Evolutionary conservation across 1,140 invertebrate species (phyloP), one percentile per base, ranked within the genome.

Genomic region (Sesamia nonagrioides): DNA sequence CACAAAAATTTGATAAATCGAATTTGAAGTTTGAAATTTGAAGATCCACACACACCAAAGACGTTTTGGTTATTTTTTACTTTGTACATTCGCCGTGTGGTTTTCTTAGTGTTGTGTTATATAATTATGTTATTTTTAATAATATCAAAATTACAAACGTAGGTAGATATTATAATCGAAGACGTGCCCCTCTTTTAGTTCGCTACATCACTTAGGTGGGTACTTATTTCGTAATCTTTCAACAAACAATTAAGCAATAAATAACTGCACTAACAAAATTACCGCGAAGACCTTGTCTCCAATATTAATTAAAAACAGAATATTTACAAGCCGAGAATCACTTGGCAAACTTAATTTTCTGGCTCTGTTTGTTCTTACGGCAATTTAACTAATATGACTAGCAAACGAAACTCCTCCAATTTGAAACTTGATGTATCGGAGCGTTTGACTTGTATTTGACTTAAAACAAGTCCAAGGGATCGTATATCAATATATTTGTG

Each of bases 281-380:
- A 9, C 42, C 9, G 42, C 18, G 13, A 13, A n/a, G 18, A 66
- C 40, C 37, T 66, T 21, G 61, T 45, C 40, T 66, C 58, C 35
- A 33, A 61, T 37, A 61, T 66, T 66, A 66, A 66, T 66, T 66
- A 45, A 66, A 37, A 45, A 45, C 61, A 42, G 61, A 45, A 66
- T 66, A 45, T 66, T 66, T 66, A 66, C 61, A 66, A 66, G 45
- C 61, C n/a, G 37, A 18, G 40, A 66, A 45, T 61, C 58, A 61
- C 61, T 66, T 45, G 45, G 61, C 17, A 21, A 66, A 66, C 61
- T 66, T 40, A 45, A 66, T 66, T 42, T 66, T 17, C 61, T 40
- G 40, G 37, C 40, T 66, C 61, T 66, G 40, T 66, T 66, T 45
- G 61, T 66, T 66, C 61, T 37, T 42, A 66, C 61, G 61, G 37